These are phyloP conservation scores for Heteractis magnifica DNA, from an alignment of 92 coral and sea anemone genomes.

Conservation along the genomic window DNA sequence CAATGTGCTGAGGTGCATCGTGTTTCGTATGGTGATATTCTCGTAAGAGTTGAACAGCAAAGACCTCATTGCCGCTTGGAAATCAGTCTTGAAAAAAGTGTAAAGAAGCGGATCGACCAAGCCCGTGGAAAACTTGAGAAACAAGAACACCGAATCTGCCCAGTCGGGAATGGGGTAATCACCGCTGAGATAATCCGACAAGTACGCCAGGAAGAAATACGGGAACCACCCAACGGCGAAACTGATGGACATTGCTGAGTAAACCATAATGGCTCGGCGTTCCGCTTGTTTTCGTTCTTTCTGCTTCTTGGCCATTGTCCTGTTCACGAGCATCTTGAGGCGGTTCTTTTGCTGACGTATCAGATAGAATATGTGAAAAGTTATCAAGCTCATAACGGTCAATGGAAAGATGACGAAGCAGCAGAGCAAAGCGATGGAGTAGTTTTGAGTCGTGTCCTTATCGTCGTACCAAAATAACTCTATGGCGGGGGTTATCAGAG, in stretches of 20 bases:
- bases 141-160: slow-evolving; percentile 24
- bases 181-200: slow-evolving; percentile 19
- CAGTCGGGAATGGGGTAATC: slow-evolving; percentile 20
- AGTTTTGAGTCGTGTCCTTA: slow-evolving; percentile 22
- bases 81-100: slow-evolving; percentile 70
- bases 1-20: background rate
- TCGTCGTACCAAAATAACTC: slow-evolving; percentile 49
- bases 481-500: slow-evolving; percentile 43
- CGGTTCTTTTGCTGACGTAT: slow-evolving; percentile 47
- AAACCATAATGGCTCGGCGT: slow-evolving; percentile 44
- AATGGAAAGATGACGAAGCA: slow-evolving; percentile 50
- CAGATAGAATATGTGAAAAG: slow-evolving; percentile 47
- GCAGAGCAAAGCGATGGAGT: slow-evolving; percentile 37
- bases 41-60: background rate
- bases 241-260: slow-evolving; percentile 46
- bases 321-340: slow-evolving; percentile 20
- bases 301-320: slow-evolving; percentile 13
- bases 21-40: background rate
- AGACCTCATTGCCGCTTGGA: slow-evolving; percentile 50
- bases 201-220: slow-evolving; percentile 36
- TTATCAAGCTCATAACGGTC: slow-evolving; percentile 36
- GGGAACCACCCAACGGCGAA: slow-evolving; percentile 60
- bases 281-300: slow-evolving; percentile 48
- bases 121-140: slow-evolving; percentile 55
- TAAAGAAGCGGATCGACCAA: slow-evolving; percentile 58